Conservation (phyloP, 2,888 invertebrate genomes). For the Heteromurus nitidus region DNA sequence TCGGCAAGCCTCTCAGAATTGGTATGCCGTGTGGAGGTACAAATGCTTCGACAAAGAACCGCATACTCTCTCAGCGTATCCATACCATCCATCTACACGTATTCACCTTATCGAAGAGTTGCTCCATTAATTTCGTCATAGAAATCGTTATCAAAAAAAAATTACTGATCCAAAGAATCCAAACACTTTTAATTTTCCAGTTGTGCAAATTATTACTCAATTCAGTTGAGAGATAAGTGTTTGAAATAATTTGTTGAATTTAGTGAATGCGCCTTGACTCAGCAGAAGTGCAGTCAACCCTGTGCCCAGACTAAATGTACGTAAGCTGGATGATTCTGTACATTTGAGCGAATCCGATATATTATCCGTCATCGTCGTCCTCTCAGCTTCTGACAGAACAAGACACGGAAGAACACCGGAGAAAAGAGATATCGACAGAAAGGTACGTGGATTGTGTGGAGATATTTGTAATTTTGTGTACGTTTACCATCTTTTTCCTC, state of each 20-base stretch:
- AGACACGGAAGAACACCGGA: not conserved
- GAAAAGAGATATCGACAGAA: not conserved
- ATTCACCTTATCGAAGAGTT: not conserved
- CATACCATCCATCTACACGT: slow-evolving; percentile 17
- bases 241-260: too few relatives aligned
- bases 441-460: not conserved
- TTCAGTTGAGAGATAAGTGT: too few relatives aligned
- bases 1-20: slow-evolving; percentile 41
- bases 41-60: not conserved
- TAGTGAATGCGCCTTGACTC: slow-evolving; percentile 39
- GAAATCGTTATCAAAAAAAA: too few relatives aligned
- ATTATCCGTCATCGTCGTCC: too few relatives aligned
- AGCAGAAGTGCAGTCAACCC: slow-evolving; percentile 55
- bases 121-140: not conserved
- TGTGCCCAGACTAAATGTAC: not conserved
- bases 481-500: too few relatives aligned
- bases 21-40: slow-evolving; percentile 6
- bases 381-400: too few relatives aligned
- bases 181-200: too few relatives aligned
- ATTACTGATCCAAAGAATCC: too few relatives aligned
- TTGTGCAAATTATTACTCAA: too few relatives aligned
- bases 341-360: not conserved
- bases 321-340: not conserved
- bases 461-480: too few relatives aligned
- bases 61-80: not conserved